Percentiles rank a stretch among this genome's conserved stretches.
Evolutionary conservation across 1,140 invertebrate genomes (phyloP).

Genomic region (Papilio glaucus): DNA sequence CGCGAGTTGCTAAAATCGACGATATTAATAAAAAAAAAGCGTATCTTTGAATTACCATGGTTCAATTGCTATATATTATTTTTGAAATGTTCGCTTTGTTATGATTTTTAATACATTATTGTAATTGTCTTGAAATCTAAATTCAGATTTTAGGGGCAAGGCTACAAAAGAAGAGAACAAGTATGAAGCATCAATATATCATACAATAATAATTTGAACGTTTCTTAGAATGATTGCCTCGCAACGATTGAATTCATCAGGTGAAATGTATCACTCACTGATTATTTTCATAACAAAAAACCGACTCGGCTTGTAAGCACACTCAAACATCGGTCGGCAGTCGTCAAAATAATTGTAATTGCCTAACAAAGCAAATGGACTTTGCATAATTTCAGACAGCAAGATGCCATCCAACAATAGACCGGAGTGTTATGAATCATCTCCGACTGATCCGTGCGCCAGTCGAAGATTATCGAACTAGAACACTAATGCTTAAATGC

Average conservation of each 20-base stretch:
- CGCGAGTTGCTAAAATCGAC: no score
- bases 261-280: constrained; percentile 19
- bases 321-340: not conserved
- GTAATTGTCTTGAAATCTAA: not conserved
- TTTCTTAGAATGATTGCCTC: constrained; percentile 11
- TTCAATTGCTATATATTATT: no score
- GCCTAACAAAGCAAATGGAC: constrained; percentile 63
- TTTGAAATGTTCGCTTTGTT: no score
- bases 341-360: constrained; percentile 30
- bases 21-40: no score
- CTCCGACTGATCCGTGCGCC: constrained; percentile 73
- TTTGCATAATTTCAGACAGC: constrained; percentile 73
- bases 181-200: constrained; percentile 4
- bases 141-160: not conserved
- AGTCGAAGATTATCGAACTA: constrained; percentile 79
- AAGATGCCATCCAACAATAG: constrained; percentile 79
- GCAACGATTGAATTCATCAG: constrained; percentile 12
- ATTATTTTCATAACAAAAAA: constrained; percentile 15
- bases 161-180: not conserved
- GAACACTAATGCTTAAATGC: constrained; percentile 78
- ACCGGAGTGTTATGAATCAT: constrained; percentile 78
- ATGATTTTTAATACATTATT: no score
- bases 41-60: no score
- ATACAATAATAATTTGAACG: not conserved
- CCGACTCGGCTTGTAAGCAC: not conserved